Evolutionary conservation across 2,797 vertebrate species (phyloP).

Genomic region (Carduelis carduelis): DNA sequence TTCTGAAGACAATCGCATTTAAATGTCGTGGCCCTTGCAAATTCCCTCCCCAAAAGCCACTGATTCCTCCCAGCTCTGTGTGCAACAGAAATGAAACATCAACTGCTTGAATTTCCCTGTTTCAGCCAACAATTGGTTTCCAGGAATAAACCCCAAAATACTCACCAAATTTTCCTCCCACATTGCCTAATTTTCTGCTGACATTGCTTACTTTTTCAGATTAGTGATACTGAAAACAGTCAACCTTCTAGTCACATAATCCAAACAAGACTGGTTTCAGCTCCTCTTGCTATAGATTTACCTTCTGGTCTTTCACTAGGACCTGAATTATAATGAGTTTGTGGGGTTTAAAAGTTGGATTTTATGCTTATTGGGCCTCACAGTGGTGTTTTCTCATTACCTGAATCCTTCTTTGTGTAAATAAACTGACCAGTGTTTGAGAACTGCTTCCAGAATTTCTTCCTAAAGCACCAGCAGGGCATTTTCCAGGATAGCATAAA

Average conservation of each 20-base stretch:
- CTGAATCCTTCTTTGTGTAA: background rate
- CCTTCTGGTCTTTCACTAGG: background rate
- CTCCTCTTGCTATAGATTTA: background rate
- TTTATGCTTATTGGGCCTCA: background rate
- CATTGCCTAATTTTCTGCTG: background rate
- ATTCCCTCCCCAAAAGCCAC: background rate
- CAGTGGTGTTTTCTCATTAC: background rate
- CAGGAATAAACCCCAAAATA: constrained; percentile 8
- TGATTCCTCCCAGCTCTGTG: background rate
- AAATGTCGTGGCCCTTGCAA: background rate
- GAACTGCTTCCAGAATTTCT: background rate
- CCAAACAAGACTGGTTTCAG: background rate
- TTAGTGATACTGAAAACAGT: constrained; percentile 32
- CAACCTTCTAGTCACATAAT: constrained; percentile 38
- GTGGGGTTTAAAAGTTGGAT: background rate
- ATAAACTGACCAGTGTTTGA: background rate
- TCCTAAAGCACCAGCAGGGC: background rate
- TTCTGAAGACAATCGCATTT: background rate
- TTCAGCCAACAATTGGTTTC: background rate
- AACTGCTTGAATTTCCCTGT: background rate
- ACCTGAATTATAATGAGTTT: background rate
- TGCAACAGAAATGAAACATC: background rate
- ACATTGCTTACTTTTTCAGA: background rate
- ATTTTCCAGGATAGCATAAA: background rate
- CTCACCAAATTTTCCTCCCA: constrained; percentile 2